These are phyloP conservation scores for Xerus rutilus DNA, from an alignment of 2,797 vertebrate genomes.

Conservation along the genomic window DNA sequence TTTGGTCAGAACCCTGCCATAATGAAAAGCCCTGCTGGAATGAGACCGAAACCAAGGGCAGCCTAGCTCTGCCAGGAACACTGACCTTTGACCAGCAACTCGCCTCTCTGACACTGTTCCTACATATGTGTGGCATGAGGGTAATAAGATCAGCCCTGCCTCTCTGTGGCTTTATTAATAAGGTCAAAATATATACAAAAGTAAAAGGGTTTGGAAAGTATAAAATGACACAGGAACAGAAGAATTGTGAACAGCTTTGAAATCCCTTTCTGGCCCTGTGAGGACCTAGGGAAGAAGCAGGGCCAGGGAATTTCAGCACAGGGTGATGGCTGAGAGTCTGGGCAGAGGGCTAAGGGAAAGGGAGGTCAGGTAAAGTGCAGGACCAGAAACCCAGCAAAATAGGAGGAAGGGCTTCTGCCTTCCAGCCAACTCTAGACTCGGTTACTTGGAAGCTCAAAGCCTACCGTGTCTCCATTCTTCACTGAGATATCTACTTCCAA, in stretches of 20 bases:
- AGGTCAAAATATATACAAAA: background rate
- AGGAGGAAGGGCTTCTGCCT: background rate
- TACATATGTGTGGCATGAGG: background rate
- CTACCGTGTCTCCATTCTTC: background rate
- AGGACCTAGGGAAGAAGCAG: background rate
- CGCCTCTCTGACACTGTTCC: background rate
- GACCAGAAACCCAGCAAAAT: background rate
- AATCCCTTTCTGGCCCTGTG: background rate
- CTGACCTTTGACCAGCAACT: background rate
- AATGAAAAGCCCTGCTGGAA: background rate
- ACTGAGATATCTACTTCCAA: background rate
- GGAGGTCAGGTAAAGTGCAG: background rate
- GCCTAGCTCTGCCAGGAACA: background rate
- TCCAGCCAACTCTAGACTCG: background rate
- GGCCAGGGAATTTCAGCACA: background rate
- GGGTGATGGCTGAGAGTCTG: background rate
- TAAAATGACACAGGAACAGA: background rate
- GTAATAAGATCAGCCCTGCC: background rate
- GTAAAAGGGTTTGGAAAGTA: constrained; percentile 1
- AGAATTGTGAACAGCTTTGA: background rate
- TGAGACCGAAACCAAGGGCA: background rate
- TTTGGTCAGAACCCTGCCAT: background rate
- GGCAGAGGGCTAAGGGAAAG: no score
- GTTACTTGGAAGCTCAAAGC: background rate
- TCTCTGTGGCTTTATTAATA: background rate